Evolutionary conservation across 2,888 invertebrate genomes (phyloP).

Genomic region (Drosophila monieri): DNA sequence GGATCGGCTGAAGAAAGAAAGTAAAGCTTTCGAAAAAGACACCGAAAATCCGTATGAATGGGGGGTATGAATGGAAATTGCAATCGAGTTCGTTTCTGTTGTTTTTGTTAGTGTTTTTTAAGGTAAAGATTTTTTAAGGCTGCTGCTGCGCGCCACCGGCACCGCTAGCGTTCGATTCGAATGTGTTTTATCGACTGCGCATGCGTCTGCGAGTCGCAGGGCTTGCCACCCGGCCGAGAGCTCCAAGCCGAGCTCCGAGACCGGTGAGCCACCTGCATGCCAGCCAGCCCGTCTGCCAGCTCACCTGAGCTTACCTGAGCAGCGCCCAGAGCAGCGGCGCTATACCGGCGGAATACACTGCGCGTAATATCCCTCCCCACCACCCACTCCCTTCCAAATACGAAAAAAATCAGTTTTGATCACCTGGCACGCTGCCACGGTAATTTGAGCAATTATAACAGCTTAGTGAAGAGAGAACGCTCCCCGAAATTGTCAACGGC

Average conservation of each 20-base stretch:
- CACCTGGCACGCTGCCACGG: conserved; percentile 68
- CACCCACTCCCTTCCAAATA: background rate
- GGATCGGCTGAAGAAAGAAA: conserved; percentile 57
- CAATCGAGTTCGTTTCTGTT: conserved; percentile 16
- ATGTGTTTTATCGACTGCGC: conserved; percentile 78
- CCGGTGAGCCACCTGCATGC: conserved; percentile 64
- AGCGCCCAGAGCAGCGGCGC: conserved; percentile 40
- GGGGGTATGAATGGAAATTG: conserved; percentile 29
- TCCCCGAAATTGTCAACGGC: conserved; percentile 52
- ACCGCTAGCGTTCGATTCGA: conserved; percentile 75
- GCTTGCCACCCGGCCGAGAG: conserved; percentile 53
- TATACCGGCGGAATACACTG: conserved; percentile 55
- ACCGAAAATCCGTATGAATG: conserved; percentile 65
- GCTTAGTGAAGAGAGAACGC: conserved; percentile 46
- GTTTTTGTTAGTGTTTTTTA: conserved; percentile 5
- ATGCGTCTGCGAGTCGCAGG: conserved; percentile 64
- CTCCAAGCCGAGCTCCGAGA: conserved; percentile 26
- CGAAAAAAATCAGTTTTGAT: conserved; percentile 22
- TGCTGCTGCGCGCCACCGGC: conserved; percentile 24
- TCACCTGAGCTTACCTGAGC: conserved; percentile 24
- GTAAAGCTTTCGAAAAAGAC: conserved; percentile 32
- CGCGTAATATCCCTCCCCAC: conserved; percentile 51
- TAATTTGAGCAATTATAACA: conserved; percentile 67
- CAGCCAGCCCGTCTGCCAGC: conserved; percentile 21
- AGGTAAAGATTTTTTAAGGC: background rate